Evolutionary conservation across 2,797 vertebrate genomes (phyloP).

Genomic region (Danio albolineatus): DNA sequence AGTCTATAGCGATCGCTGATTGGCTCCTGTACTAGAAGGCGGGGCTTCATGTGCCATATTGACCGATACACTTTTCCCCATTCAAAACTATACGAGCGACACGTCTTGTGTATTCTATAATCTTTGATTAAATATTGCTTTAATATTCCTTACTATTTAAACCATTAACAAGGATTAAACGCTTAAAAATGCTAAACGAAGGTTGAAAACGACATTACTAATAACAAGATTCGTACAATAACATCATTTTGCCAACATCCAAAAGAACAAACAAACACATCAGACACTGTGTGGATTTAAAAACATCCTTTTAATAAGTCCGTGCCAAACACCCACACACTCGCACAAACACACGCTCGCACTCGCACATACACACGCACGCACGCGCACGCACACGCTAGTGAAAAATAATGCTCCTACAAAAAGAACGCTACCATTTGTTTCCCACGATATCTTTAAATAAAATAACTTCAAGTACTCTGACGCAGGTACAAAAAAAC

Average conservation of each 20-base stretch:
- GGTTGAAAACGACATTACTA: not conserved
- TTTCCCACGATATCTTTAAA: constrained; percentile 99
- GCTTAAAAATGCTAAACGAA: too few species aligned
- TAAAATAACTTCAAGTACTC: constrained; percentile 99
- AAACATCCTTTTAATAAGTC: constrained; percentile 99
- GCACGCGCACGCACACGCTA: constrained; percentile 84
- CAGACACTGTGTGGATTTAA: constrained; percentile 84
- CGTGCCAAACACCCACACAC: constrained; percentile 81
- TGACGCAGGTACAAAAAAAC: constrained; percentile 98
- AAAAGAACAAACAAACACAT: constrained; percentile 63
- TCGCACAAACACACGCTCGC: constrained; percentile 71
- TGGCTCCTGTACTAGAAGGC: too few species aligned
- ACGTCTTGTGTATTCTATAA: too few species aligned
- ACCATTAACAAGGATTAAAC: too few species aligned
- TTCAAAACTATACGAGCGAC: too few species aligned
- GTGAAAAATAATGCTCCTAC: constrained; percentile 99
- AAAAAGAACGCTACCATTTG: constrained; percentile 95
- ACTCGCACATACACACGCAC: constrained; percentile 2
- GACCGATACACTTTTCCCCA: too few species aligned
- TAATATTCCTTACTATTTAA: too few species aligned
- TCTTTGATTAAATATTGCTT: too few species aligned
- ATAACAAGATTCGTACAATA: not conserved
- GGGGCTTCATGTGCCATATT: too few species aligned
- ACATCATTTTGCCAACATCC: not conserved
- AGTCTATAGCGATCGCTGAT: too few species aligned